Conservation (phyloP, 2,797 vertebrate genomes). For the Hypotaenidia okinawae region DNA sequence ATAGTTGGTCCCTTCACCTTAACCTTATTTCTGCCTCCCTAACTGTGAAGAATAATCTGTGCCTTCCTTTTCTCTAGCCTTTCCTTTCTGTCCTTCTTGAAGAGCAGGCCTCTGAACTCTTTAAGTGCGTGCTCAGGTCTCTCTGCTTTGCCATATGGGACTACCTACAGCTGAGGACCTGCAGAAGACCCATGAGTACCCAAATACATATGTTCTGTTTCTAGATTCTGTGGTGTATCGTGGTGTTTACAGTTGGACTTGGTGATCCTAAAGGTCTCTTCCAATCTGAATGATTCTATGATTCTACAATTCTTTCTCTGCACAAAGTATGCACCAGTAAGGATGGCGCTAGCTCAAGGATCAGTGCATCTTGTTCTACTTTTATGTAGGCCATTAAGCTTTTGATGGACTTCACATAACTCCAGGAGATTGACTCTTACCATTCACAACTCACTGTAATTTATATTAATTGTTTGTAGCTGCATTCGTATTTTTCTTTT, state of each 20-base stretch:
- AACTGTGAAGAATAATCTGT: background rate
- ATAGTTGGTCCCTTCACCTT: background rate
- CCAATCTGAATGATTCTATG: background rate
- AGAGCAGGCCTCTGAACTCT: background rate
- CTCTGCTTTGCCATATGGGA: too few species aligned
- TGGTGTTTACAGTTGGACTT: fast-evolving
- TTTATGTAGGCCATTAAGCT: background rate
- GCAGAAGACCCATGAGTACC: background rate
- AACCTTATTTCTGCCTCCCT: background rate
- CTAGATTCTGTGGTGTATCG: background rate
- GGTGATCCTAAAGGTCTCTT: background rate
- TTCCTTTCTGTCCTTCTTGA: background rate
- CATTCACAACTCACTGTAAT: background rate
- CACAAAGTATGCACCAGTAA: background rate
- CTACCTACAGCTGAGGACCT: background rate
- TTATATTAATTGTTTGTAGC: background rate
- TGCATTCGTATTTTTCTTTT: background rate
- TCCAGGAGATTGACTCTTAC: background rate
- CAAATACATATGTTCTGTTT: fast-evolving
- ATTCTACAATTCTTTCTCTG: background rate
- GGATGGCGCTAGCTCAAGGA: background rate
- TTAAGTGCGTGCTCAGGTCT: background rate
- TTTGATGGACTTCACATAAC: background rate
- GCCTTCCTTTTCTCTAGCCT: background rate
- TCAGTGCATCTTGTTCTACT: background rate